phyloP scores from a whole-genome alignment of 2,888 invertebrate genomes.

The Eurois occulta region DNA sequence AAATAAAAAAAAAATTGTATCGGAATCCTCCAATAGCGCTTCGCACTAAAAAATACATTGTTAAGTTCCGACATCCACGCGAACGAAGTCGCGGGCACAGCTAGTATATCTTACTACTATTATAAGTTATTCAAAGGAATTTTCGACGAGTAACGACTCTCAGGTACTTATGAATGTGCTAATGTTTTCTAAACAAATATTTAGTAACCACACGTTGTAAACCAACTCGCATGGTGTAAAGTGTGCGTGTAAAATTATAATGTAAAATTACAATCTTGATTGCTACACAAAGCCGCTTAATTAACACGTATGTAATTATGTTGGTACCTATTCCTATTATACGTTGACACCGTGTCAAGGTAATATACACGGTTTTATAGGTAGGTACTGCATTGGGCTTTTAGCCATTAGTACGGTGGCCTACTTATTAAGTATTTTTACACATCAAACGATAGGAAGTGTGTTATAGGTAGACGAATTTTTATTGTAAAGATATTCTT shows the following conservation, averaged over 20 bases:
- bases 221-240: background rate
- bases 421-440: background rate
- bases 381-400: background rate
- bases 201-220: background rate
- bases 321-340: background rate
- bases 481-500: background rate
- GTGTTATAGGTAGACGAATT: background rate
- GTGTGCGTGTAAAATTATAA: slow-evolving; percentile 33
- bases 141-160: background rate
- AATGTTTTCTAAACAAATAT: slow-evolving; percentile 7
- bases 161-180: background rate
- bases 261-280: slow-evolving; percentile 30
- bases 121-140: background rate
- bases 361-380: background rate
- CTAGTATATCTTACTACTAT: background rate
- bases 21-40: too few relatives aligned
- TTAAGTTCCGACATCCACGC: too few relatives aligned
- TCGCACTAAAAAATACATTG: too few relatives aligned
- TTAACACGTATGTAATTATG: slow-evolving; percentile 24
- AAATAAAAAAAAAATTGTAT: too few relatives aligned
- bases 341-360: slow-evolving; percentile 35
- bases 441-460: background rate
- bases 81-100: too few relatives aligned
- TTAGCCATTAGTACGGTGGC: background rate
- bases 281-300: slow-evolving; percentile 35